These are phyloP conservation scores for Euzophera pinguis DNA, from an alignment of 2,888 invertebrate species.

Conservation along the genomic window DNA sequence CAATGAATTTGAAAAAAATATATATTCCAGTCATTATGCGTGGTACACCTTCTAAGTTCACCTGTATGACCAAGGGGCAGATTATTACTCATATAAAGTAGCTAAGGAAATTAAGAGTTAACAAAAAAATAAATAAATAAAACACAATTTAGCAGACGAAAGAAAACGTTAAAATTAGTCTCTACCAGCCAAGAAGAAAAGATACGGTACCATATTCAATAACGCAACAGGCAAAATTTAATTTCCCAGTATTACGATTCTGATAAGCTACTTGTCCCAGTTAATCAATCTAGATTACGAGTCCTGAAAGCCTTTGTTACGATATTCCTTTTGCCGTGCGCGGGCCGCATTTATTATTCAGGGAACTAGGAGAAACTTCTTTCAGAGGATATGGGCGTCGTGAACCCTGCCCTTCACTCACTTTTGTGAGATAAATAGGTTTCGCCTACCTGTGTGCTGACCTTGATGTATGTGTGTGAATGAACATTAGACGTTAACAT, in stretches of 20 bases:
- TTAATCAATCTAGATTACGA: conserved; percentile 10
- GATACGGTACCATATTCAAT: neutral
- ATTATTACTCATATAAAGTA: too few relatives aligned
- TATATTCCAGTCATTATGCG: too few relatives aligned
- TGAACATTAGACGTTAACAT: too few relatives aligned
- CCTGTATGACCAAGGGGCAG: too few relatives aligned
- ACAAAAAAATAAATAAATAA: too few relatives aligned
- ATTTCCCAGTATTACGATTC: neutral
- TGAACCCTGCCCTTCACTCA: neutral
- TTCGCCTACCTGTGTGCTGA: neutral
- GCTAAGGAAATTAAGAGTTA: too few relatives aligned
- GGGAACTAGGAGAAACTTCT: neutral
- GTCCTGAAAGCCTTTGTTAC: conserved; percentile 1
- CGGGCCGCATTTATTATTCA: conserved; percentile 10
- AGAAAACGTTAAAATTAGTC: too few relatives aligned
- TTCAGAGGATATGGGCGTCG: neutral
- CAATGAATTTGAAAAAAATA: too few relatives aligned
- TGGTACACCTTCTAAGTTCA: too few relatives aligned
- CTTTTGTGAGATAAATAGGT: neutral
- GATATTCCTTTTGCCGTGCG: conserved; percentile 1
- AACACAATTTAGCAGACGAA: too few relatives aligned
- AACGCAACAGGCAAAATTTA: neutral
- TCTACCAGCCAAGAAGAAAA: too few relatives aligned
- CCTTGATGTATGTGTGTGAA: neutral
- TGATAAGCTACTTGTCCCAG: neutral